Evolutionary conservation across 2,797 vertebrate genomes (phyloP).

Genomic region (Arctocebus calabarensis): DNA sequence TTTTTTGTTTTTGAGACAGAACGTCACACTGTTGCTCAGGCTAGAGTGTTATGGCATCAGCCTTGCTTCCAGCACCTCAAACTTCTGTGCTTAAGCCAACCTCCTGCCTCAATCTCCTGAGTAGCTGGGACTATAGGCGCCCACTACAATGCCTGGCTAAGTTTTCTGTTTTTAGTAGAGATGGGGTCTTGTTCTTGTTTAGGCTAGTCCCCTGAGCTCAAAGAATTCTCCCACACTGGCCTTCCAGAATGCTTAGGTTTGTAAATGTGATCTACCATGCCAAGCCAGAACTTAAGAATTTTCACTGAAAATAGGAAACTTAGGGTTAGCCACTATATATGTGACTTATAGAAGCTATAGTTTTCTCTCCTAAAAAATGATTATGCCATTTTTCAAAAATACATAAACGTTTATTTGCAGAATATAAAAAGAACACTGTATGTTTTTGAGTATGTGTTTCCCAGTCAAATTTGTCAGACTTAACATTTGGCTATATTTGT

Average conservation of each 20-base stretch:
- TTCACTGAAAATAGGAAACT: slow-evolving; percentile 34
- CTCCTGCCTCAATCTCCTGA: too few species aligned
- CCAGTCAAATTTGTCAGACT: not conserved
- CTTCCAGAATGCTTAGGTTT: not conserved
- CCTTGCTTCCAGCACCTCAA: too few species aligned
- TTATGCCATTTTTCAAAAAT: not conserved
- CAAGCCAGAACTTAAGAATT: not conserved
- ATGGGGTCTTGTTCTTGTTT: too few species aligned
- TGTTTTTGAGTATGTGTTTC: not conserved
- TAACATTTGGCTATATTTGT: slow-evolving; percentile 16
- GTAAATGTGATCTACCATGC: not conserved
- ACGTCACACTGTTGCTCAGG: too few species aligned
- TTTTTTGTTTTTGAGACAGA: too few species aligned
- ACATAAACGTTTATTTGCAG: not conserved
- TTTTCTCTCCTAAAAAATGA: slow-evolving; percentile 7
- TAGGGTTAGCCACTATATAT: not conserved
- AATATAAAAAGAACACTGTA: not conserved
- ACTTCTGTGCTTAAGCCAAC: too few species aligned
- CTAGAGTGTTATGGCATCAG: too few species aligned
- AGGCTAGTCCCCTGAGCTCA: too few species aligned
- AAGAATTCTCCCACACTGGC: not conserved
- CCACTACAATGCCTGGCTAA: too few species aligned
- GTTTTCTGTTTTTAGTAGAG: too few species aligned
- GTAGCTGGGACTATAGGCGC: too few species aligned
- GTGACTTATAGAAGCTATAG: not conserved